Evolutionary conservation across 2,797 vertebrate genomes (phyloP), one percentile per base, ranked within the genome.

Genomic region (Muscicapa striata): DNA sequence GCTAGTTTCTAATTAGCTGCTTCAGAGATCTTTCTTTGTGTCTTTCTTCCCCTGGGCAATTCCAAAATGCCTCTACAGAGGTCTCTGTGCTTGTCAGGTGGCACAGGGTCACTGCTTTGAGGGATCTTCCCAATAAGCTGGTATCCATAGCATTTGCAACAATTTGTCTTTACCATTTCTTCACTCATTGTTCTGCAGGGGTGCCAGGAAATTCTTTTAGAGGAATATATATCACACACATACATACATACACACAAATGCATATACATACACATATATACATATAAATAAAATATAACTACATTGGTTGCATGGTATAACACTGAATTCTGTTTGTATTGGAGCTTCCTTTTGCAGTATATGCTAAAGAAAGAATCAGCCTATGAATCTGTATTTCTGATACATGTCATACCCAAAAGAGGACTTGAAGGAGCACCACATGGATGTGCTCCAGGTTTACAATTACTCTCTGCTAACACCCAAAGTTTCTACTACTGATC

Each of bases 1-100:
- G 57, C 48, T 93, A 93, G 78, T 85, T 96, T 95, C 93, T 96
- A 96, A 96, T 96, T 93, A 96, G 93, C 81, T 90, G 83, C 69
- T 95, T 54, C 76, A 78, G 67, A 91, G 61, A 34, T 40, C 13
- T 51, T 79, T 89, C 84, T 82, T 51, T 82, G 19, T 84, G 22
- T 73, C n/a, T 85, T 67, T 85, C 78, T 69, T 96, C 85, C 91
- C 73, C 55, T 26, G 17, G 70, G 88, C 80, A 92, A 82, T 95
- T 95, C 80, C 15, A 6, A 91, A 92, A 78, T 4, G 9, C 63
- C 72, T 93, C 85, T 82, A 3, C 38, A 87, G 92, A 82, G 90
- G 55, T 59, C 48, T 68, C 15, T 72, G 46, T 59, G 48, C 63
- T 94, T 89, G 68, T 84, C 76, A 84, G 63, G 59, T 85, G 84